phyloP scores from a whole-genome alignment of 2,113 vertebrate genomes.

The Chloroceryle aenea region DNA sequence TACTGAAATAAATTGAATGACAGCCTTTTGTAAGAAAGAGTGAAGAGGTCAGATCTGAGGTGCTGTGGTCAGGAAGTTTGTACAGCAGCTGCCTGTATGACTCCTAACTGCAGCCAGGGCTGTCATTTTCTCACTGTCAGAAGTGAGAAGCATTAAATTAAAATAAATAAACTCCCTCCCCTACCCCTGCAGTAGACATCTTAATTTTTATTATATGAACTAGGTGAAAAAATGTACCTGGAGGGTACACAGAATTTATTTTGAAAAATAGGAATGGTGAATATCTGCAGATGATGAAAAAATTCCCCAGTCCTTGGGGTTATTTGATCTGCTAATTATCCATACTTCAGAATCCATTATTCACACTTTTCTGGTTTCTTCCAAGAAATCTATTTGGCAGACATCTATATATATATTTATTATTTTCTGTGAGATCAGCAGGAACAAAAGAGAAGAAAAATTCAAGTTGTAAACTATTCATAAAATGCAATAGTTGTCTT shows the following conservation, averaged over 20 bases:
- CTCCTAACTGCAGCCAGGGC: background rate
- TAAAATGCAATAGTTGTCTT: background rate
- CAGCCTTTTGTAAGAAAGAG: background rate
- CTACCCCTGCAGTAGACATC: background rate
- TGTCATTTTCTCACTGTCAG: slow-evolving; percentile 4
- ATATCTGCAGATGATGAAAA: slow-evolving; percentile 40
- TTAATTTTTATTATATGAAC: slow-evolving; percentile 5
- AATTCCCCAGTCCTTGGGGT: slow-evolving; percentile 25
- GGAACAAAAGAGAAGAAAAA: slow-evolving; percentile 27
- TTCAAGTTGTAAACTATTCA: background rate
- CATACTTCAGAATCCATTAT: slow-evolving; percentile 53
- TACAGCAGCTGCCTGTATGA: background rate
- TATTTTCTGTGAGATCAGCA: slow-evolving; percentile 43
- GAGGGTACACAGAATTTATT: slow-evolving; percentile 42
- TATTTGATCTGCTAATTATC: slow-evolving; percentile 71
- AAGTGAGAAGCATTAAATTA: background rate
- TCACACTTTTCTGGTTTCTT: slow-evolving; percentile 28
- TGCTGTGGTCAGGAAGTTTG: background rate
- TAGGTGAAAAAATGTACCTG: background rate
- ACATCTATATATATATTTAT: background rate
- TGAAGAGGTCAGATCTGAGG: background rate
- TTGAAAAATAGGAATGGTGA: background rate
- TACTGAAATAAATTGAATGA: background rate
- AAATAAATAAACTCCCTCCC: slow-evolving; percentile 30
- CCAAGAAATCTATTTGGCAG: slow-evolving; percentile 44